Conservation (phyloP, 1,140 invertebrate genomes). For the Musca vetustissima region DNA sequence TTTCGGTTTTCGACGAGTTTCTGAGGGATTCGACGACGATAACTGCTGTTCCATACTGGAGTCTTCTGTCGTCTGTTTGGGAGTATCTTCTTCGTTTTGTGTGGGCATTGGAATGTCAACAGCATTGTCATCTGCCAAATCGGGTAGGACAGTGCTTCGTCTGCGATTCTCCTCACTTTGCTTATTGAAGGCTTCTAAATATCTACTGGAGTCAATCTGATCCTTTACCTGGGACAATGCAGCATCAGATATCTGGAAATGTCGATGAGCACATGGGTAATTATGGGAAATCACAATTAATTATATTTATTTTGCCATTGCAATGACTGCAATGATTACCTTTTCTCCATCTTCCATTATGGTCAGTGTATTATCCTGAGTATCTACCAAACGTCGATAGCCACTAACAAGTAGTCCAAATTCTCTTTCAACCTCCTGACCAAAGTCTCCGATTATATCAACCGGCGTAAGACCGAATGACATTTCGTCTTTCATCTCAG, state of each 20-base stretch:
- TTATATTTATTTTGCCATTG: neutral
- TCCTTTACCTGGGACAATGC: slow-evolving; percentile 30
- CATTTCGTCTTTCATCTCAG: slow-evolving; percentile 22
- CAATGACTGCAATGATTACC: neutral
- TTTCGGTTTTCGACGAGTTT: slow-evolving; percentile 24
- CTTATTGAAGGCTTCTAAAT: slow-evolving; percentile 21
- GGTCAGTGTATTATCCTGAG: slow-evolving; percentile 3
- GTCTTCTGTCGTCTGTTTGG: neutral
- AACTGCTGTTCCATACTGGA: slow-evolving; percentile 3
- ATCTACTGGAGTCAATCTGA: slow-evolving; percentile 27
- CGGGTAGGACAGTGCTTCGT: neutral
- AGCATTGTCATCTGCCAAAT: slow-evolving; percentile 29
- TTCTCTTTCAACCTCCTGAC: slow-evolving; percentile 54
- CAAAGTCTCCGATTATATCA: slow-evolving; percentile 55
- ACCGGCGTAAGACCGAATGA: slow-evolving; percentile 31
- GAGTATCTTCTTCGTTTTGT: neutral
- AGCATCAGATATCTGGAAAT: slow-evolving; percentile 27
- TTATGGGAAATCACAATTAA: too few relatives aligned
- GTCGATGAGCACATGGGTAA: too few relatives aligned
- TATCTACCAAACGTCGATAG: slow-evolving; percentile 30
- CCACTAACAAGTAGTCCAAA: slow-evolving; percentile 42
- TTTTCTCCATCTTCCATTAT: slow-evolving; percentile 25
- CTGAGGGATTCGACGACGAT: neutral
- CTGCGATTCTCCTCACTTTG: slow-evolving; percentile 23
- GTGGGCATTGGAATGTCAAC: slow-evolving; percentile 19